A percentile compares a stretch with the other conserved stretches of the same genome.
These are phyloP conservation scores for Trochalopteron elliotii DNA, from an alignment of 2,113 vertebrate genomes.

Conservation along the genomic window DNA sequence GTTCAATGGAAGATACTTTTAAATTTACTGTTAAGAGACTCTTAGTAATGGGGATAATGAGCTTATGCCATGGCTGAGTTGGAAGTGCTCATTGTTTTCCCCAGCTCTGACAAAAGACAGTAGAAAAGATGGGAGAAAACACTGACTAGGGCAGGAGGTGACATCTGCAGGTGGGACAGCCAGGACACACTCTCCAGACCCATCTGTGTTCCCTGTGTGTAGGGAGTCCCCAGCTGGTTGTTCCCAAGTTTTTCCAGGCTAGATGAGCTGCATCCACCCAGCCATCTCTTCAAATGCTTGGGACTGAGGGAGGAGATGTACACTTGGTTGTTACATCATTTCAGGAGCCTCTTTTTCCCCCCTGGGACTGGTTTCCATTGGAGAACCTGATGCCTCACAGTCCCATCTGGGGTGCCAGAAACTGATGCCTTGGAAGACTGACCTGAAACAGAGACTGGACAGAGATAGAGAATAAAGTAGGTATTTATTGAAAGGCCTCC, in stretches of 20 bases:
- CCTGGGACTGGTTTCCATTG: neutral
- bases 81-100: neutral
- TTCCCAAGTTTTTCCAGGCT: neutral
- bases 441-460: too few species aligned
- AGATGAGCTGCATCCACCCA: neutral
- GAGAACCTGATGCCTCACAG: neutral
- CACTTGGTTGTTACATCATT: neutral
- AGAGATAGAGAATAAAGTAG: too few species aligned
- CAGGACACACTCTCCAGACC: neutral
- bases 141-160: neutral
- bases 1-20: neutral
- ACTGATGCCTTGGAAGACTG: too few species aligned
- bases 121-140: neutral
- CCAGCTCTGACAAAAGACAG: neutral
- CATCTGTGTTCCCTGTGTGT: rapidly evolving
- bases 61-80: neutral
- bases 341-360: neutral
- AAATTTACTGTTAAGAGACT: neutral
- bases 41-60: neutral
- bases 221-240: neutral
- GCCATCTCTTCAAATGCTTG: neutral
- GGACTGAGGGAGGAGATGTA: neutral
- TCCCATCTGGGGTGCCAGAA: too few species aligned
- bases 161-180: neutral
- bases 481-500: too few species aligned